Base-by-base conservation (phyloP, 2,888 invertebrate species). In the Drosophila limbata region DNA sequence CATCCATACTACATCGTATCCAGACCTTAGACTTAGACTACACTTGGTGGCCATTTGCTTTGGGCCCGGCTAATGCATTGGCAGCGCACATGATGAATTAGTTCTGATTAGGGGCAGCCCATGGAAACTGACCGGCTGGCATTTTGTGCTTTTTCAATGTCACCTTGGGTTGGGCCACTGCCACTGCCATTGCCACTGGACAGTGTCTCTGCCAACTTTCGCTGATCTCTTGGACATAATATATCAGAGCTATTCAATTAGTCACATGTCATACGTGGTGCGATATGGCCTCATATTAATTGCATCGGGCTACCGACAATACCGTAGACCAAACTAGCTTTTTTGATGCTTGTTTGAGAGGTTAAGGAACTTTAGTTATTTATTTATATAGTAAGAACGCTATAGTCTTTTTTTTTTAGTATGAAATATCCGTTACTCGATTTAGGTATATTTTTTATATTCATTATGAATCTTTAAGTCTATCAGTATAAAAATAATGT, bases 231-330 rank as follows among this genome's bases (percentile, higher is more conserved):
- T 56, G 55, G 51, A 71, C 74, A 74, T 52, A 79, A 84, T 84
- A 77, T 80, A 84, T 86, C 84, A 84, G 85, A 74, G 77, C 75
- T 83, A 77, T 90, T 84, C 90, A 90, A 90, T 90, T 90, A 90
- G 90, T 90, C 90, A 88, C 75, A 83, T 86, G 90, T 81, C 90
- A 81, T 71, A 67, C 63, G 48, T 47, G 68, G 69, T 78, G 79
- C 79, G 89, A 89, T 89, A 89, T 67, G 81, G 62, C 45, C 40
- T 53, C 63, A 76, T 89, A 89, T 90, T 87, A 88, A 89, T 89
- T 79, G 82, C 69, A 52, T 44, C 25, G 48, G 19, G 76, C 79
- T 78, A 67, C 72, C 50, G 68, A 65, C 39, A 45, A 52, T 15
- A n/a, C 35, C 44, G 39, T 45, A 13, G 8, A 44, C 42, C 13